A percentile compares a stretch with the other conserved stretches of the same genome.
Evolutionary conservation across 1,140 invertebrate genomes (phyloP).

Genomic region (Pseudomyrmex sp.): DNA sequence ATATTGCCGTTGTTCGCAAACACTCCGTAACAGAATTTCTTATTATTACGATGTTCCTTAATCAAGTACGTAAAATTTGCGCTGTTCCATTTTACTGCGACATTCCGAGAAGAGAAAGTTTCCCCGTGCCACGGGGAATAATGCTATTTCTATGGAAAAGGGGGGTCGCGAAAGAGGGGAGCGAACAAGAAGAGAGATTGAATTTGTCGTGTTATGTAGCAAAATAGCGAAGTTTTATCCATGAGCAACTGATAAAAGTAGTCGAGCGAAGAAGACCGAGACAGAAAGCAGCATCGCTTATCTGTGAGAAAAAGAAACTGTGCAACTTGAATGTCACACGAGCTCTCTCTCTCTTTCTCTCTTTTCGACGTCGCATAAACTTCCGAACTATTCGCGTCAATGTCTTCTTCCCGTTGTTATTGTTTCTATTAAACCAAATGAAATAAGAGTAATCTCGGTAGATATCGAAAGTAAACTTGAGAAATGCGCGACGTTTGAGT

Average conservation of each 20-base stretch:
- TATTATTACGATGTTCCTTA: constrained; percentile 2
- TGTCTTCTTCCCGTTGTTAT: neutral
- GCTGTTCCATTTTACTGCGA: constrained; percentile 1
- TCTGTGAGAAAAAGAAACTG: neutral
- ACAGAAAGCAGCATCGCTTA: constrained; percentile 28
- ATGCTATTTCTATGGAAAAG: neutral
- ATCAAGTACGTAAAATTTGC: neutral
- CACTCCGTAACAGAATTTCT: neutral
- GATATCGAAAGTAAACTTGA: too few species aligned
- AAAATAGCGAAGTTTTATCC: constrained; percentile 74
- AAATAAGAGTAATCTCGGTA: too few species aligned
- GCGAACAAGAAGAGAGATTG: constrained; percentile 69
- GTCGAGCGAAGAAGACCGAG: constrained; percentile 17
- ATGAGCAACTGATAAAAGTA: constrained; percentile 71
- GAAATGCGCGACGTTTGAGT: too few species aligned
- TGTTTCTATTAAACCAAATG: neutral
- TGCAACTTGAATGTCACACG: neutral
- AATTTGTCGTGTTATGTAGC: constrained; percentile 72
- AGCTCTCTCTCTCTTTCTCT: too few species aligned
- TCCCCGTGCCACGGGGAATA: neutral
- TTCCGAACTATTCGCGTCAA: neutral
- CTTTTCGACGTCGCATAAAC: neutral
- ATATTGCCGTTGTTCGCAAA: neutral
- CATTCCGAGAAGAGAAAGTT: neutral
- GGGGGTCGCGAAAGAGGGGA: neutral